Evolutionary conservation across 2,888 invertebrate species (phyloP), one percentile per base, ranked within the genome.

Genomic region (Brachyopa scutellaris): DNA sequence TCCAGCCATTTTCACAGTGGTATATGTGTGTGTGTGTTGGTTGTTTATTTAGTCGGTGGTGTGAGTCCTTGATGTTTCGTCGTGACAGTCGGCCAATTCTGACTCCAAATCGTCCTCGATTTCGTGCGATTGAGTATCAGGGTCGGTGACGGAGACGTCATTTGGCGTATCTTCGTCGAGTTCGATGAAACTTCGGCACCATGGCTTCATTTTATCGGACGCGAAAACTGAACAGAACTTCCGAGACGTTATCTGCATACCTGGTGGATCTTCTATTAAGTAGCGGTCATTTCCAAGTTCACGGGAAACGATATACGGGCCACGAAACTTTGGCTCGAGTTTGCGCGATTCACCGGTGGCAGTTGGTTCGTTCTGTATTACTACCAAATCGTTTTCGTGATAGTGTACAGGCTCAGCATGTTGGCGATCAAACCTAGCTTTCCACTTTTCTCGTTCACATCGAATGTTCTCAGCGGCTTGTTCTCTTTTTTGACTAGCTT

Each of bases 221-320:
- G 55, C 17, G 33, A 47, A 84, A 2, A 84, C 59, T 3, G 84
- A 74, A 8, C 23, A 23, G 40, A 66, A 84, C 17, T 2, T 36
- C 38, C 9, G 17, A n/a, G 9, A n/a, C 2, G 45, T 64, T 4
- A 31, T 45, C 31, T 45, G 29, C 47, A 49, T 49, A 4, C 47
- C 83, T 17, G 78, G 72, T 8, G 85, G 78, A 62, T 85, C 85
- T 45, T 23, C 62, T 15, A 85, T 55, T 7, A 84, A 62, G 76
- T 86, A 87, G 9, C 86, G 53, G 26, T 86, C 85, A 61, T 84
- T 77, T 29, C 64, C 76, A 1, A 87, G 47, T 1, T 80, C 76
- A 61, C 85, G 85, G 19, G 72, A 77, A 31, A 86, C 76, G 8
- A 69, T 79, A 72, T 86, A 86, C n/a, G 86, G 86, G 5, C 86